Evolutionary conservation across 2,888 invertebrate species (phyloP), one percentile per base, ranked within the genome.

Genomic region (Notodonta ziczac): DNA sequence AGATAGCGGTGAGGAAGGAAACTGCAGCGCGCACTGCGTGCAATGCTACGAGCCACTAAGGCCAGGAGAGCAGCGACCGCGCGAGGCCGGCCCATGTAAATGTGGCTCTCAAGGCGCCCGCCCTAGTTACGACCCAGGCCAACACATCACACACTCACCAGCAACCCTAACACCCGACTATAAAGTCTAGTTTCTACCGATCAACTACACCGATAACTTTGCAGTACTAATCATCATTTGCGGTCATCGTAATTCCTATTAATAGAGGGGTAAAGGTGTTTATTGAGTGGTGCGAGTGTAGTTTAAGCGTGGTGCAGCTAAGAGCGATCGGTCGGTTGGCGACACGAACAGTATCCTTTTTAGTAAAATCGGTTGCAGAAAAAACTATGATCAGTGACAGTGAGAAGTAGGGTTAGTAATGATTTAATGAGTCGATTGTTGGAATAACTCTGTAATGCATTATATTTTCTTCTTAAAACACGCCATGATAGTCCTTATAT

Each of bases 81-180:
- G 76, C 91, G 92, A 91, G 93, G 93, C 76, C 91, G 82, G 61
- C 59, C 77, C 86, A 92, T 91, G 92, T 86, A 89, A 93, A 93
- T 91, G 86, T 84, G 74, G 77, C 80, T 81, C 89, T 90, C 93
- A 92, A 93, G 92, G 93, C 82, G 79, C 78, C 80, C 85, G 92
- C 85, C 93, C 92, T 88, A 93, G 84, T 86, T 92, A 87, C 87
- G 69, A 57, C 64, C 57, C 63, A 66, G 74, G 73, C 77, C 74
- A 74, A 69, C 59, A 65, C 63, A 59, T 44, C 50, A 60, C 61
- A 70, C 71, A 59, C 68, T 62, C 61, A 66, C 64, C 62, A 64
- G 61, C 76, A 59, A 76, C 82, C 77, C 76, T 81, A 84, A 67
- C 66, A 46, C 73, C 24, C 60, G 51, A 12, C 32, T 64, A 63